Evolutionary conservation across 2,888 invertebrate genomes (phyloP), one percentile per base, ranked within the genome.

Genomic region (Polymixis lichenea): DNA sequence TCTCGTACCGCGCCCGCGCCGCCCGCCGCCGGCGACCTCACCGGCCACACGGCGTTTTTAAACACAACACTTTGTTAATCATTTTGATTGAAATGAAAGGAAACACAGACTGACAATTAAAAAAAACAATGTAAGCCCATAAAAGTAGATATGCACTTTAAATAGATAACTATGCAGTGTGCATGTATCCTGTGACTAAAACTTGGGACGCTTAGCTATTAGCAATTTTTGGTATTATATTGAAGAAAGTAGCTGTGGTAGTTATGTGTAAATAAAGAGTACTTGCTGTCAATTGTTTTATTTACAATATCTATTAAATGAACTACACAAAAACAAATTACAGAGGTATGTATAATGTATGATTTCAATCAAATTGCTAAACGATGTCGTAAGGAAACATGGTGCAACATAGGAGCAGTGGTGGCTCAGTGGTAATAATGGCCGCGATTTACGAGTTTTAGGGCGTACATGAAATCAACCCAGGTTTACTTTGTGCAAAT

Each of bases 21-120:
- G 51, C 76, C 72, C 74, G 58, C 53, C 62, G n/a, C 55, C 67
- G 73, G 73, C 81, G 62, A 74, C 81, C 73, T 75, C 82, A 76
- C 80, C 62, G 78, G 67, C 80, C 75, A 80, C 79, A 83, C 87
- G 84, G 79, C 71, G 81, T 81, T 86, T 89, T 89, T 86, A 90
- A 89, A 90, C 78, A 90, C 88, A 88, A 89, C 89, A 91, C 89
- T 90, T 91, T 90, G 88, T 90, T 90, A 89, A 91, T 90, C 86
- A 89, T 90, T 92, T 88, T 89, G 89, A 91, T 90, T 89, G 90
- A 89, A 91, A 89, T 82, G 87, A 87, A 90, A 91, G 87, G 90
- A 89, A 89, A 89, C 86, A 84, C 86, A 85, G 87, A 71, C 80
- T 87, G 88, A 87, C 87, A 89, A 90, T 90, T 89, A 89, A 89